Evolutionary conservation across 2,113 vertebrate genomes (phyloP), one percentile per base, ranked within the genome.

Genomic region (Prionailurus bengalensis): DNA sequence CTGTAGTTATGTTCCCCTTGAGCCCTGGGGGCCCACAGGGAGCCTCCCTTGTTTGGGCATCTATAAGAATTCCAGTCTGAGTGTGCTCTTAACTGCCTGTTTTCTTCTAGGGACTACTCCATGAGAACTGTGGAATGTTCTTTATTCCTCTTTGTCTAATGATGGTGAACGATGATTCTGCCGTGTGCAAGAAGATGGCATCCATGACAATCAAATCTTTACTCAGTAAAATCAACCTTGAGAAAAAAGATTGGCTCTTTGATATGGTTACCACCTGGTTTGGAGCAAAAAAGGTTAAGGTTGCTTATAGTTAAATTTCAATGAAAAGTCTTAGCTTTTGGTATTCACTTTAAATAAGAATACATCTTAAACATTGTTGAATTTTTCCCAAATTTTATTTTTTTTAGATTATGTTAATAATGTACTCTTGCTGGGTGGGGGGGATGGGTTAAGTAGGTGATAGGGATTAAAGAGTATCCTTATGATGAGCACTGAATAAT

Each of bases 111-210:
- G 98, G 98, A 3, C 98, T 99, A 87, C 98, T 99, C 78, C 98
- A 99, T 25, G 98, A 99, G 74, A 97, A 99, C 98, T 99, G 99
- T 0, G 99, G 99, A 2, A 98, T 99, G 81, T 99, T 99, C 98
- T 99, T 99, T 29, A 98, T 99, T 42, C 99, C 99, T 7, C 98
- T 99, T 12, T 99, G 99, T 42, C 99, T 99, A 91, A 99, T 99
- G 70, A 98, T 99, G 98, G 99, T 99, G 78, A 99, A 99, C 0
- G 99, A 99, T 14, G 99, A 99, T 97, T 99, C 99, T 0, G 96
- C 99, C 3, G 98, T 98, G 65, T 99, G 99, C 98, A 99, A 99
- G 96, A 99, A 99, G 97, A 99, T 99, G 99, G 99, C 99, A 0
- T 99, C 99, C 74, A 97, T 99, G 97, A 98, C 99, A 0, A 99